Conservation (phyloP, 2,797 vertebrate genomes). For the Gymnoscopelus braueri region DNA sequence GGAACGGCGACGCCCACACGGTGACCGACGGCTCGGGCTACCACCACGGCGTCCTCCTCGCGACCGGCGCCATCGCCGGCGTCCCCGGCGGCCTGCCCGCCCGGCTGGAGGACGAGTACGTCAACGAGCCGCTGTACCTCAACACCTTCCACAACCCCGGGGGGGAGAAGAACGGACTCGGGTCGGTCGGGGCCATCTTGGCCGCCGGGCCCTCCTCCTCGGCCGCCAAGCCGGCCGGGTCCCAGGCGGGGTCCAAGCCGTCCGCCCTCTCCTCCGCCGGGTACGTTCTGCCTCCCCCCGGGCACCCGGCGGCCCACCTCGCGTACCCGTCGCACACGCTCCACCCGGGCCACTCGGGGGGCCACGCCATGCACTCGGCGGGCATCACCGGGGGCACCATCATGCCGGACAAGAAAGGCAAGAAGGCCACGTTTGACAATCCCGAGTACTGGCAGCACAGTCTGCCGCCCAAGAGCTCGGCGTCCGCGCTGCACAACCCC, state of each 20-base stretch:
- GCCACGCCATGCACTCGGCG: slow-evolving; percentile 77
- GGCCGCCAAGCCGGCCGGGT: slow-evolving; percentile 70
- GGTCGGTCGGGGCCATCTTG: slow-evolving; percentile 76
- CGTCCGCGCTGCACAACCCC: slow-evolving; percentile 85
- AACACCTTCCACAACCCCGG: slow-evolving; percentile 92
- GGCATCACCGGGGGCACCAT: slow-evolving; percentile 80
- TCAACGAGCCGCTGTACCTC: slow-evolving; percentile 96
- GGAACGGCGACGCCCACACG: slow-evolving; percentile 92
- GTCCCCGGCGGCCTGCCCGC: slow-evolving; percentile 80
- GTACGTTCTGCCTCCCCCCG: slow-evolving; percentile 69
- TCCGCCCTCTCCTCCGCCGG: slow-evolving; percentile 67
- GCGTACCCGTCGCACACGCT: slow-evolving; percentile 80
- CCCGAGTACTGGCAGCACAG: slow-evolving; percentile 99
- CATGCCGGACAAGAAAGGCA: slow-evolving; percentile 89
- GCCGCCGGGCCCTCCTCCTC: slow-evolving; percentile 68
- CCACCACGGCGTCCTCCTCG: slow-evolving; percentile 77
- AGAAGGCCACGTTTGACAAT: slow-evolving; percentile 96
- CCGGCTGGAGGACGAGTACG: slow-evolving; percentile 90
- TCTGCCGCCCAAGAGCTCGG: slow-evolving; percentile 91
- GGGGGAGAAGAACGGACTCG: slow-evolving; percentile 78
- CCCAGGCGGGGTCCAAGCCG: slow-evolving; percentile 72
- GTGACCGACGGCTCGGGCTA: slow-evolving; percentile 89
- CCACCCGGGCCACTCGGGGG: slow-evolving; percentile 77
- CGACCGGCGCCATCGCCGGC: slow-evolving; percentile 64
- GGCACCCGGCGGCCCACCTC: slow-evolving; percentile 72